Percentiles rank a stretch among this genome's conserved stretches.
Evolutionary conservation across 2,113 vertebrate species (phyloP).

Genomic region (Psettodes erumei): DNA sequence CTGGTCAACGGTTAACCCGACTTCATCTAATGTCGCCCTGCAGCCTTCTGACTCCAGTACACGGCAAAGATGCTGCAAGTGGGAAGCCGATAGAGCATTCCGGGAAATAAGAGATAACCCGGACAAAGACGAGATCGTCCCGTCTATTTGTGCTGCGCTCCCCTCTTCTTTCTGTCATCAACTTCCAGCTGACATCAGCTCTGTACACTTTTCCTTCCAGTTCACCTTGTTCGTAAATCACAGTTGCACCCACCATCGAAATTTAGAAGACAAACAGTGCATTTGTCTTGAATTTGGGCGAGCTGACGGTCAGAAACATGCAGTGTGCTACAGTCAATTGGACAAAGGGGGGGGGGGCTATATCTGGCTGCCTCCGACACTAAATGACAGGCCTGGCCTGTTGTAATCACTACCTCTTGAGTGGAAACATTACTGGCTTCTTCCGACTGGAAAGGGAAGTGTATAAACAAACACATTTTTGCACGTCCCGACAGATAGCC

Average conservation of each 20-base stretch:
- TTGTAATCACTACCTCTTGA: slow-evolving; percentile 71
- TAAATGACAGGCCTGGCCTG: slow-evolving; percentile 72
- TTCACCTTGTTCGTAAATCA: not conserved
- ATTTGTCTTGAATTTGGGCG: not conserved
- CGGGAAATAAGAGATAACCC: slow-evolving; percentile 29
- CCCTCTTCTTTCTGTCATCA: slow-evolving; percentile 1
- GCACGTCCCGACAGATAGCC: slow-evolving; percentile 22
- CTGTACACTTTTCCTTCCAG: not conserved
- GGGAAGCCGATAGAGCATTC: slow-evolving; percentile 7
- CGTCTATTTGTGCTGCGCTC: not conserved
- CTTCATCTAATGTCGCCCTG: slow-evolving; percentile 28
- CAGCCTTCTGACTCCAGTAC: slow-evolving; percentile 17
- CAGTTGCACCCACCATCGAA: not conserved
- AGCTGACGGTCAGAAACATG: slow-evolving; percentile 24
- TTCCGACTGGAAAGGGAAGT: slow-evolving; percentile 36
- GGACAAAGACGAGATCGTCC: slow-evolving; percentile 30
- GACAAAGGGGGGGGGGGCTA: slow-evolving; percentile 38
- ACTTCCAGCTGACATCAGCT: not conserved
- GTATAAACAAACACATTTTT: slow-evolving; percentile 38
- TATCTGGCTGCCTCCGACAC: slow-evolving; percentile 55
- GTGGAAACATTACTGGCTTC: slow-evolving; percentile 51
- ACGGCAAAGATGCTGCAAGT: slow-evolving; percentile 29
- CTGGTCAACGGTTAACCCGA: slow-evolving; percentile 71
- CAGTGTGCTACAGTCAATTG: slow-evolving; percentile 32
- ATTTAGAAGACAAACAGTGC: slow-evolving; percentile 4